Conservation (phyloP, 1,140 invertebrate genomes). For the Triops longicaudatus region DNA sequence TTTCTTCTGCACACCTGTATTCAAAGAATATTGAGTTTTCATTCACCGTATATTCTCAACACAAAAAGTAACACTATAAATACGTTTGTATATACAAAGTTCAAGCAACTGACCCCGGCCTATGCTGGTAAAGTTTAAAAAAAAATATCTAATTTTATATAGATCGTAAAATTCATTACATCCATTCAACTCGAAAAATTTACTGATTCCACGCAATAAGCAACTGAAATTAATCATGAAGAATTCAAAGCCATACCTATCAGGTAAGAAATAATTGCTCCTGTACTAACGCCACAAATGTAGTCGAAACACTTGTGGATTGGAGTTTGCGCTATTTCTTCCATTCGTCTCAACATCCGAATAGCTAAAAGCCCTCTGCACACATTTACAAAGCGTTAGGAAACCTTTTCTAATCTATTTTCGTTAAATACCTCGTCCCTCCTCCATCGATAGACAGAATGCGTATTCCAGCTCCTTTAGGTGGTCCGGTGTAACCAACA, state of each 20-base stretch:
- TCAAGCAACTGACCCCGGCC: too few relatives aligned
- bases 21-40: background rate
- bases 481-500: slow-evolving; percentile 61
- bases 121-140: too few relatives aligned
- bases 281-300: slow-evolving; percentile 85
- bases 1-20: slow-evolving; percentile 47
- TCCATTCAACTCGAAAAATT: too few relatives aligned
- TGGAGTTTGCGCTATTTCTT: slow-evolving; percentile 51
- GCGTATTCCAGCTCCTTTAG: slow-evolving; percentile 62
- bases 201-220: slow-evolving; percentile 30
- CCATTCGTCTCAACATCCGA: slow-evolving; percentile 66
- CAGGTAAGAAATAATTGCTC: slow-evolving; percentile 61
- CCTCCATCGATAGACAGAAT: slow-evolving; percentile 85
- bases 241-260: slow-evolving; percentile 38
- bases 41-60: too few relatives aligned
- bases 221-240: slow-evolving; percentile 31
- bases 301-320: slow-evolving; percentile 66
- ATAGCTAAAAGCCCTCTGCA: slow-evolving; percentile 67
- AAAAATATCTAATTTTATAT: background rate
- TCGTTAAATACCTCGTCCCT: slow-evolving; percentile 53
- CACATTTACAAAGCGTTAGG: slow-evolving; percentile 29
- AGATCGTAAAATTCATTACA: background rate
- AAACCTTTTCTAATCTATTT: background rate
- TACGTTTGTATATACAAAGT: too few relatives aligned
- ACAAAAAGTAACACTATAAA: too few relatives aligned